Evolutionary conservation across 2,113 vertebrate genomes (phyloP).

Genomic region (Rostratula benghalensis): DNA sequence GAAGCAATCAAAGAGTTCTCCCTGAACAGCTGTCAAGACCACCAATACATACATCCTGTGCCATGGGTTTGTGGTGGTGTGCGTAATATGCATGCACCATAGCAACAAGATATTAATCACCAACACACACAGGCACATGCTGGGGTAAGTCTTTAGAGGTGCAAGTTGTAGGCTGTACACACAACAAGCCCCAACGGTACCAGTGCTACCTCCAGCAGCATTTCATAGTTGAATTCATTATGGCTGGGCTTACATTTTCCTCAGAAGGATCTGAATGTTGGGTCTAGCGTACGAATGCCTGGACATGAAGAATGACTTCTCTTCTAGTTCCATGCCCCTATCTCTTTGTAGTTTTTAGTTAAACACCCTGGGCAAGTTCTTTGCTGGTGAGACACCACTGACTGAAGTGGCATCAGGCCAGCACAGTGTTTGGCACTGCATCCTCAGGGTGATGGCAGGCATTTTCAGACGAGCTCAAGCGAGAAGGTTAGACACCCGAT

Average conservation of each 20-base stretch:
- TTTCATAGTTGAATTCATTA: background rate
- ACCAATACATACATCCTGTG: background rate
- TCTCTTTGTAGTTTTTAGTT: constrained; percentile 37
- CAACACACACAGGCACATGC: background rate
- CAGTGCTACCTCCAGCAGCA: background rate
- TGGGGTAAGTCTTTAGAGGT: background rate
- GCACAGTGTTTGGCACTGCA: background rate
- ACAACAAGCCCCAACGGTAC: constrained; percentile 31
- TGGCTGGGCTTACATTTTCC: background rate
- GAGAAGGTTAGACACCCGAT: background rate
- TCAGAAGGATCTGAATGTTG: background rate
- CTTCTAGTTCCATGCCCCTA: background rate
- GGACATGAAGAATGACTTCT: background rate
- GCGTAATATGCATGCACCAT: background rate
- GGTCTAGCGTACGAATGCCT: background rate
- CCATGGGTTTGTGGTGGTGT: background rate
- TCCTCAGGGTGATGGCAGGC: background rate
- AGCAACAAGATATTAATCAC: constrained; percentile 60
- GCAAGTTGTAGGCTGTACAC: background rate
- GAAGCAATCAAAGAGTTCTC: constrained; percentile 12
- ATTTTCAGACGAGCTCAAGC: background rate
- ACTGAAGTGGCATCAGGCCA: constrained; percentile 3
- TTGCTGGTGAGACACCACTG: constrained; percentile 11
- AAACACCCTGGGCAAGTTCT: constrained; percentile 11
- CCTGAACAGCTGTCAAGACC: constrained; percentile 37